Evolutionary conservation across 1,140 invertebrate species (phyloP), one percentile per base, ranked within the genome.

Genomic region (Arctopsyche grandis): DNA sequence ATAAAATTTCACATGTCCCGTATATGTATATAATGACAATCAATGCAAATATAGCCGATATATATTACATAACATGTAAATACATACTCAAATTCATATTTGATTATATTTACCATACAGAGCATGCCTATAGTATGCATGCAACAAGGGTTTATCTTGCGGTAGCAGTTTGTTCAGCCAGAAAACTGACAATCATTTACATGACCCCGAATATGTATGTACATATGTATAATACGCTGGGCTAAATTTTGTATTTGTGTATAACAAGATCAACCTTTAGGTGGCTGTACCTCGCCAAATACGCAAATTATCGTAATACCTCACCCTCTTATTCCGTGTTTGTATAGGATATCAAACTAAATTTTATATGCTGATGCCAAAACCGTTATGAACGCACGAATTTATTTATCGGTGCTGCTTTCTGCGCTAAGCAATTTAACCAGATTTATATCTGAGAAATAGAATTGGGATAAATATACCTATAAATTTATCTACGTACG

Each of bases 171-270:
- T 71, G 38, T 71, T 71, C 69, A 71, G 29, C 38, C 69, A 71
- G 69, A 71, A 71, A 71, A 71, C 69, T 71, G 44, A 48, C 69
- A 46, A 71, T 44, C 38, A 71, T 71, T 46, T n/a, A 46, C 21
- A 9, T n/a, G 21, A 29, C 58, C 58, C n/a, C n/a, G 58, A 63
- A 24, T 12, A 66, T 10, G 5, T 22, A 66, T 22, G 21, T 21
- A 38, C 29, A 38, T 38, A 38, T 38, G 29, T 38, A 38, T 38
- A 38, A 38, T n/a, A n/a, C n/a, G n/a, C n/a, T n/a, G n/a, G n/a
- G n/a, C 21, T 19, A 63, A 12, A 1, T 63, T 1, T 1, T 5
- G 12, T 16, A 9, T 21, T 60, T 1, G 16, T 9, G 21, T 21
- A 60, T 19, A 60, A 21, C 56, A 16, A 16, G 56, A 5, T 60